Percentiles rank a stretch among this genome's conserved stretches.
These are phyloP conservation scores for Altica lythri DNA, from an alignment of 2,888 invertebrate genomes.

Conservation along the genomic window DNA sequence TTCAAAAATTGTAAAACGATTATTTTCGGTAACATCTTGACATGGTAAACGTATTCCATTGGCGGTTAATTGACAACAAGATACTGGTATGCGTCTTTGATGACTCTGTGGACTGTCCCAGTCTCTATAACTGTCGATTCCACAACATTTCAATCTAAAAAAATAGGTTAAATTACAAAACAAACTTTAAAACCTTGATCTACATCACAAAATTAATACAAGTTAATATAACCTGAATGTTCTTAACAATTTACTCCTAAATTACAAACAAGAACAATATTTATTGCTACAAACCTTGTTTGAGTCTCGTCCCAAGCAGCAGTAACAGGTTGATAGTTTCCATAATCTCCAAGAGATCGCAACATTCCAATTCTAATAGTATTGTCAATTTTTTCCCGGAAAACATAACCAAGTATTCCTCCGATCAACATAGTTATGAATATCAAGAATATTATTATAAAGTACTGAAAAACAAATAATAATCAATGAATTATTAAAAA, in stretches of 20 bases:
- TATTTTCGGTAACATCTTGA: conserved; percentile 57
- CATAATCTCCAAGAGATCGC: conserved; percentile 75
- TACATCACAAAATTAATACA: too few relatives aligned
- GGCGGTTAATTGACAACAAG: conserved; percentile 73
- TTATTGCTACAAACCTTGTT: conserved; percentile 60
- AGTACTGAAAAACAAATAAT: conserved; percentile 68
- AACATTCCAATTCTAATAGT: conserved; percentile 80
- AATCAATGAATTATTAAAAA: too few relatives aligned
- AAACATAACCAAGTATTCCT: conserved; percentile 88
- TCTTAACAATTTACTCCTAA: neutral
- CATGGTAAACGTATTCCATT: conserved; percentile 64
- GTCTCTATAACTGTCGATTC: conserved; percentile 74
- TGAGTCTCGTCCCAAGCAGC: conserved; percentile 90
- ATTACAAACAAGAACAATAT: neutral
- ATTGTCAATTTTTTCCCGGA: conserved; percentile 79
- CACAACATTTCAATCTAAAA: conserved; percentile 75
- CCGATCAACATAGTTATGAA: conserved; percentile 90
- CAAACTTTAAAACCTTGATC: too few relatives aligned
- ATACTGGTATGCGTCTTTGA: conserved; percentile 71
- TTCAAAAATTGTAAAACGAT: conserved; percentile 68
- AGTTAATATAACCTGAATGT: too few relatives aligned
- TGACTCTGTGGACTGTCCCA: too few relatives aligned
- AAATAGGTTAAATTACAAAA: too few relatives aligned
- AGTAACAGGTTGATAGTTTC: conserved; percentile 70
- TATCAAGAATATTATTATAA: conserved; percentile 84